A percentile compares a stretch with the other conserved stretches of the same genome.
Evolutionary conservation across 1,140 invertebrate species (phyloP).

Genomic region (Drosophila tsacasi): DNA sequence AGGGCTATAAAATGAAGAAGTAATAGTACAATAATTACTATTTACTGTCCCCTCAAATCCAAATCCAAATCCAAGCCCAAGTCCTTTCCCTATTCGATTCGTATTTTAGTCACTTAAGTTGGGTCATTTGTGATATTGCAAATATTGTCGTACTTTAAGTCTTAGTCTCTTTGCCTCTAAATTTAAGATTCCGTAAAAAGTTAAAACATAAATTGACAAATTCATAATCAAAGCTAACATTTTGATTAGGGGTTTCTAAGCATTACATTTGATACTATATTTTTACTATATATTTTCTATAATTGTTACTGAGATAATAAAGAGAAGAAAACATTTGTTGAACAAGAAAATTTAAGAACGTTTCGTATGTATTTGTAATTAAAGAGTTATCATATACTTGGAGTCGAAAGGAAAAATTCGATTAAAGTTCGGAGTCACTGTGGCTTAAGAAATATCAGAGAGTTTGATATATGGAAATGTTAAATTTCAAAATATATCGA

Average conservation of each 20-base stretch:
- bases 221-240: conserved; percentile 30
- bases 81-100: conserved; percentile 38
- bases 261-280: conserved; percentile 35
- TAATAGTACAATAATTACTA: conserved; percentile 28
- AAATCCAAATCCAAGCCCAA: conserved; percentile 1
- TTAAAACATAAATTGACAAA: conserved; percentile 9
- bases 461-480: no score
- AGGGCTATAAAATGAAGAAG: conserved; percentile 71
- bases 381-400: no score
- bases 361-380: neutral
- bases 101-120: conserved; percentile 72
- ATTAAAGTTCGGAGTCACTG: neutral
- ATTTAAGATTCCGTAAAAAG: conserved; percentile 32
- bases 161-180: conserved; percentile 48
- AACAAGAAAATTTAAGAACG: neutral
- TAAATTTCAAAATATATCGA: no score
- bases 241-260: conserved; percentile 49
- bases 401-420: no score
- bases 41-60: neutral
- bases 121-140: conserved; percentile 83
- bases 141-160: conserved; percentile 64
- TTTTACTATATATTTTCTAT: conserved; percentile 36
- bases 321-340: conserved; percentile 29
- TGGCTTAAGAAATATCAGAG: no score
- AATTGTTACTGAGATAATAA: conserved; percentile 55